These are phyloP conservation scores for Gymnarchus niloticus DNA, from an alignment of 2,113 vertebrate genomes.

Conservation along the genomic window DNA sequence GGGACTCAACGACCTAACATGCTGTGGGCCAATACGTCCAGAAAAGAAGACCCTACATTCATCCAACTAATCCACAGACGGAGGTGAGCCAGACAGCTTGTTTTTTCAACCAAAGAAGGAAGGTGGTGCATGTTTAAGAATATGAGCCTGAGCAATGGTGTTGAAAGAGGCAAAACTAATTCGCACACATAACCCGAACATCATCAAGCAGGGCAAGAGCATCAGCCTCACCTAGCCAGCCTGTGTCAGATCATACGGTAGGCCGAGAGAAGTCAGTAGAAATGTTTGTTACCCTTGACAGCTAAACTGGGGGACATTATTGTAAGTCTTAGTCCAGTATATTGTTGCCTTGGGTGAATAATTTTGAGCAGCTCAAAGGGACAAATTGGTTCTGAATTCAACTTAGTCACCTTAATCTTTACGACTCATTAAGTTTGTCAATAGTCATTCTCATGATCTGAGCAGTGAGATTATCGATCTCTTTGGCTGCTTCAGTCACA, in stretches of 20 bases:
- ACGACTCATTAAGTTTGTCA: not conserved
- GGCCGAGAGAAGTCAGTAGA: not conserved
- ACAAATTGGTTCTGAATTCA: not conserved
- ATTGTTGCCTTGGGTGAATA: not conserved
- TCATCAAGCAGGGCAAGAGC: not conserved
- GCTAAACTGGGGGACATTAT: not conserved
- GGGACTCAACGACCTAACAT: not conserved
- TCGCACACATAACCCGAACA: conserved; percentile 19
- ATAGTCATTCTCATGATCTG: not conserved
- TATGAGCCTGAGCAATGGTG: conserved; percentile 6
- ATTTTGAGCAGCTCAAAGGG: not conserved
- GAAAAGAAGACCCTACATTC: not conserved
- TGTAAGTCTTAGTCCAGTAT: not conserved
- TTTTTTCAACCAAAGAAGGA: conserved; percentile 17
- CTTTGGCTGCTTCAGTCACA: too few relatives aligned
- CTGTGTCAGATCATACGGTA: not conserved
- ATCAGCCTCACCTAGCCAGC: not conserved
- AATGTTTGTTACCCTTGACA: not conserved
- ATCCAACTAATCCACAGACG: not conserved
- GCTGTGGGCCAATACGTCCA: not conserved
- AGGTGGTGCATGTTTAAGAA: conserved; percentile 26
- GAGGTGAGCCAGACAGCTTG: not conserved
- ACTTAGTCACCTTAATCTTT: not conserved
- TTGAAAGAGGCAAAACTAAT: not conserved
- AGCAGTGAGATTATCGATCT: not conserved